Conservation (phyloP, 2,888 invertebrate genomes). For the Caenorhabditis parvicauda region DNA sequence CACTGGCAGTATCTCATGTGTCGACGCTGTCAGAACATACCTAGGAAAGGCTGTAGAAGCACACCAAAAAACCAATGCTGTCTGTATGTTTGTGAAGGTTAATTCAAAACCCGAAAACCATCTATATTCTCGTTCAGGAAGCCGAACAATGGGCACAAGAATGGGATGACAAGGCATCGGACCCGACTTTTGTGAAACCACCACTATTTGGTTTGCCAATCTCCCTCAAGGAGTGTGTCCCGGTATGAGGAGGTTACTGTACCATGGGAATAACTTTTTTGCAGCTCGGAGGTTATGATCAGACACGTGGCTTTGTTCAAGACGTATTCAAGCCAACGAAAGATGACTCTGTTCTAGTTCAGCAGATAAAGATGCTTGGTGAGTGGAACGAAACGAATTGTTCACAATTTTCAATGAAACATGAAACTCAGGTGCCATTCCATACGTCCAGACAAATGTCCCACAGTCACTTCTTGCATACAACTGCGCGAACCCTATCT, state of each 20-base stretch:
- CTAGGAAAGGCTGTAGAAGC: slow-evolving; percentile 38
- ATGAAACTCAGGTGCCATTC: slow-evolving; percentile 64
- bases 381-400: neutral
- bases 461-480: slow-evolving; percentile 62
- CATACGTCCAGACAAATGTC: slow-evolving; percentile 66
- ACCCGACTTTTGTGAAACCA: slow-evolving; percentile 38
- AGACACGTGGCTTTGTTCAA: slow-evolving; percentile 61
- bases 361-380: slow-evolving; percentile 44
- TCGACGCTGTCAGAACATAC: slow-evolving; percentile 44
- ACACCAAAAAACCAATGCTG: slow-evolving; percentile 48
- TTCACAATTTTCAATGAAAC: neutral
- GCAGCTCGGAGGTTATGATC: slow-evolving; percentile 53
- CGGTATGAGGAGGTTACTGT: slow-evolving; percentile 11
- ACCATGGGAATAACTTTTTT: neutral
- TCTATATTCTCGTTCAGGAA: slow-evolving; percentile 27
- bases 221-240: slow-evolving; percentile 53
- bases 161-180: slow-evolving; percentile 39
- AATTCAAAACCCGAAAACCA: neutral
- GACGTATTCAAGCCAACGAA: slow-evolving; percentile 42
- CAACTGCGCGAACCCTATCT: slow-evolving; percentile 63
- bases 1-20: slow-evolving; percentile 29
- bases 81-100: slow-evolving; percentile 46
- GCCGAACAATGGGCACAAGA: slow-evolving; percentile 44
- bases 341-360: slow-evolving; percentile 40
- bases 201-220: slow-evolving; percentile 56